Conservation (phyloP, 2,888 invertebrate species). For the Papilio demoleus region DNA sequence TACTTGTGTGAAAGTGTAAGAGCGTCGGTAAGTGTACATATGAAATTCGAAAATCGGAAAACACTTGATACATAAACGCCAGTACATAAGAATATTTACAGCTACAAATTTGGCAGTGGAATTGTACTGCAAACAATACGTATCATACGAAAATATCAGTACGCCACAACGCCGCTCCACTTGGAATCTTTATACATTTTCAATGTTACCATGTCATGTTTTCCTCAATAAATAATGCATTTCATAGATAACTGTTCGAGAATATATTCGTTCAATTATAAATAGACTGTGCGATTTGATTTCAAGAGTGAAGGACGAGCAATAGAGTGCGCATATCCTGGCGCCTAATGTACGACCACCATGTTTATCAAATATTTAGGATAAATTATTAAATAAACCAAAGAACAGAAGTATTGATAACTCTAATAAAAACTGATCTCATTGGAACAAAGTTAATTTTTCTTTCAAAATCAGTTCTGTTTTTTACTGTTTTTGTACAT, state of each 20-base stretch:
- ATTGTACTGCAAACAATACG: background rate
- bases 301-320: conserved; percentile 30
- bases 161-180: background rate
- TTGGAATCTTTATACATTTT: background rate
- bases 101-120: too few species aligned
- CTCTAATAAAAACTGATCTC: too few species aligned
- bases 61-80: too few species aligned
- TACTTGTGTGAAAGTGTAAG: too few species aligned
- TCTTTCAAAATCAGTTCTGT: too few species aligned
- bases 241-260: conserved; percentile 4
- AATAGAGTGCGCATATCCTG: conserved; percentile 23
- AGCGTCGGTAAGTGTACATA: too few species aligned
- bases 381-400: background rate
- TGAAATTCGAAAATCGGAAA: too few species aligned
- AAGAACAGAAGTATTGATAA: too few species aligned
- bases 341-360: conserved; percentile 26
- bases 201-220: conserved; percentile 22
- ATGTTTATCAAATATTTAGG: background rate
- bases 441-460: too few species aligned
- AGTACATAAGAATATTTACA: too few species aligned
- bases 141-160: background rate
- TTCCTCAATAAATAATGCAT: conserved; percentile 24
- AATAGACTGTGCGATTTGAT: conserved; percentile 25
- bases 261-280: conserved; percentile 19
- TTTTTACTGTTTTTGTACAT: too few species aligned